Evolutionary conservation across 2,888 invertebrate species (phyloP).

Genomic region (Camponotus fellah): DNA sequence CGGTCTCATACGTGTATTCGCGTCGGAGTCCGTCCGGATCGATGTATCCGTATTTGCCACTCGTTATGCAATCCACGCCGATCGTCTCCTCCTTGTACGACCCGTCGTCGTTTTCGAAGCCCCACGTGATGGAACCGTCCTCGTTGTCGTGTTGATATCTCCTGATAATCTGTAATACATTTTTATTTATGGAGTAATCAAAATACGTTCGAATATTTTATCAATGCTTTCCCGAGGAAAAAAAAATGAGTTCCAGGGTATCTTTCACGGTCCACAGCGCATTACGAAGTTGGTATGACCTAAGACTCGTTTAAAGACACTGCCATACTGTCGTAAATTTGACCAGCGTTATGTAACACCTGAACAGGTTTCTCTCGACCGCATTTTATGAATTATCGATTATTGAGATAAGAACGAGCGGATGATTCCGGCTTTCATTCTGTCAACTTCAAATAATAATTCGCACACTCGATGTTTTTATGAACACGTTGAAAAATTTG

Average conservation of each 20-base stretch:
- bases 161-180: constrained; percentile 76
- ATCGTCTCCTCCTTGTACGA: constrained; percentile 95
- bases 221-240: neutral
- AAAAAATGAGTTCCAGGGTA: neutral
- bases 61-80: constrained; percentile 92
- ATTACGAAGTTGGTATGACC: neutral
- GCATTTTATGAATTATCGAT: constrained; percentile 38
- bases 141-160: constrained; percentile 92
- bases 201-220: constrained; percentile 13
- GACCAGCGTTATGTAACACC: constrained; percentile 56
- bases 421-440: constrained; percentile 47
- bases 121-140: constrained; percentile 94
- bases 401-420: constrained; percentile 19
- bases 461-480: neutral
- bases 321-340: constrained; percentile 28
- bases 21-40: constrained; percentile 94
- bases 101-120: constrained; percentile 95
- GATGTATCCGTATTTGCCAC: constrained; percentile 94
- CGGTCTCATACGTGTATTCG: constrained; percentile 94
- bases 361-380: constrained; percentile 54
- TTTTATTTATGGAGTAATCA: too few relatives aligned
- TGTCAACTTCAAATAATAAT: constrained; percentile 20
- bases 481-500: neutral
- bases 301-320: constrained; percentile 27
- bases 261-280: neutral